Evolutionary conservation across 2,888 invertebrate species (phyloP).

Genomic region (Thereva unica): DNA sequence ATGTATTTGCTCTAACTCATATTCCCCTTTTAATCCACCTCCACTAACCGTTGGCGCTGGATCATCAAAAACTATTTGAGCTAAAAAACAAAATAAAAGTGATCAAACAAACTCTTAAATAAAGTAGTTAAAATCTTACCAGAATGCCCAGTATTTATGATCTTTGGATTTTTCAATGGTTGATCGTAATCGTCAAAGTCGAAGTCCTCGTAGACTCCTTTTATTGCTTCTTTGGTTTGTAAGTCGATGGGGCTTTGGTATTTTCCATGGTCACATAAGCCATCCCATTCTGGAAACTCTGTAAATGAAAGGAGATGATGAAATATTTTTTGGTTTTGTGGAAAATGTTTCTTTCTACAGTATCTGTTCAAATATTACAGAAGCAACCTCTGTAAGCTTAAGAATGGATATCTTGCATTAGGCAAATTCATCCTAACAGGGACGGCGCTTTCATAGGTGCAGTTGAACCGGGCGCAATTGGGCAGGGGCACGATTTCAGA

Average conservation of each 20-base stretch:
- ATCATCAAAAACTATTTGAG: slow-evolving; percentile 39
- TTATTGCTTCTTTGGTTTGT: slow-evolving; percentile 60
- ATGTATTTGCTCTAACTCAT: slow-evolving; percentile 73
- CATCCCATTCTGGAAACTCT: slow-evolving; percentile 64
- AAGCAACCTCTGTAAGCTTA: too few relatives aligned
- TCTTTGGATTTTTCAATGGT: slow-evolving; percentile 46
- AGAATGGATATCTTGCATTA: too few relatives aligned
- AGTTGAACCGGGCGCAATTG: too few relatives aligned
- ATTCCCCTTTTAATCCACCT: slow-evolving; percentile 64
- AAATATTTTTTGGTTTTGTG: too few relatives aligned
- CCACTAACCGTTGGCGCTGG: slow-evolving; percentile 54
- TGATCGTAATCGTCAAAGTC: slow-evolving; percentile 52
- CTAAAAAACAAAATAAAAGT: slow-evolving; percentile 19
- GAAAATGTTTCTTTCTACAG: too few relatives aligned
- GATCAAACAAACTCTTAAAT: not conserved
- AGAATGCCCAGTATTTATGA: slow-evolving; percentile 57
- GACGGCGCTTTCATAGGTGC: too few relatives aligned
- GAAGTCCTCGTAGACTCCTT: slow-evolving; percentile 54
- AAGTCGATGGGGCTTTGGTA: slow-evolving; percentile 81
- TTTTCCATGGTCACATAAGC: slow-evolving; percentile 65
- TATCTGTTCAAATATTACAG: too few relatives aligned
- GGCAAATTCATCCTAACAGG: too few relatives aligned
- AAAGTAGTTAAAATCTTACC: slow-evolving; percentile 46
- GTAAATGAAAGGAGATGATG: slow-evolving; percentile 15
- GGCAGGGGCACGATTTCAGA: too few relatives aligned